Percentiles rank a stretch among this genome's conserved stretches.
Evolutionary conservation across 2,797 vertebrate species (phyloP).

Genomic region (Sebastes hubbsi): DNA sequence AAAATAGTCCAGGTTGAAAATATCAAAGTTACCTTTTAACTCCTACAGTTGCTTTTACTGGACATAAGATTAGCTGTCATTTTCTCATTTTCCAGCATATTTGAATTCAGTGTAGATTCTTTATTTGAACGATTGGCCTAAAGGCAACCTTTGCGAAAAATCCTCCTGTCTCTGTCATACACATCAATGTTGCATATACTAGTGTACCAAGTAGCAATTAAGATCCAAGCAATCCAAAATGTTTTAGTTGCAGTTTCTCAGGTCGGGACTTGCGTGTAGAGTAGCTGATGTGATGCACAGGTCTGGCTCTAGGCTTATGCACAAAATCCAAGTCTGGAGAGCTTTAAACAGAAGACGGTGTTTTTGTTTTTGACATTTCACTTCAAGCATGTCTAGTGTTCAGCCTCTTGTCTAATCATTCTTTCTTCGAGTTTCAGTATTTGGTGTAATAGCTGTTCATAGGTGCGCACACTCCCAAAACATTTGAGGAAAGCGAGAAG

Average conservation of each 20-base stretch:
- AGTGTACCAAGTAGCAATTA: neutral
- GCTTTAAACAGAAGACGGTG: neutral
- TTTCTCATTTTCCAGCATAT: neutral
- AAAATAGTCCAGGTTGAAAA: no score
- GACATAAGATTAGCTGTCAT: neutral
- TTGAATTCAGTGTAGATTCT: neutral
- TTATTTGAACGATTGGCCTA: neutral
- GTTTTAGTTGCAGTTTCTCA: neutral
- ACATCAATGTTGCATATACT: neutral
- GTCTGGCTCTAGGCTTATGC: neutral
- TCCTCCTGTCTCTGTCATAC: neutral
- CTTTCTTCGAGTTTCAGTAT: neutral
- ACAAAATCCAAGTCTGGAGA: neutral
- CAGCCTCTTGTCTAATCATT: neutral
- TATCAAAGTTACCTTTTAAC: neutral
- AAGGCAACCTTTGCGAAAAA: neutral
- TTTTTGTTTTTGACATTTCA: conserved; percentile 27
- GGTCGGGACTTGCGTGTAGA: neutral
- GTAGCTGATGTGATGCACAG: neutral
- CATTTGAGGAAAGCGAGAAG: conserved; percentile 2
- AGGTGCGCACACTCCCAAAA: neutral
- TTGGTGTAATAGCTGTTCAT: neutral
- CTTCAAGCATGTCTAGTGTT: neutral
- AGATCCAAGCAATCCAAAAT: neutral
- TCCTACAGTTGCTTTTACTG: neutral